These are phyloP conservation scores for Martes martes DNA, from an alignment of 2,113 vertebrate species.

Conservation along the genomic window DNA sequence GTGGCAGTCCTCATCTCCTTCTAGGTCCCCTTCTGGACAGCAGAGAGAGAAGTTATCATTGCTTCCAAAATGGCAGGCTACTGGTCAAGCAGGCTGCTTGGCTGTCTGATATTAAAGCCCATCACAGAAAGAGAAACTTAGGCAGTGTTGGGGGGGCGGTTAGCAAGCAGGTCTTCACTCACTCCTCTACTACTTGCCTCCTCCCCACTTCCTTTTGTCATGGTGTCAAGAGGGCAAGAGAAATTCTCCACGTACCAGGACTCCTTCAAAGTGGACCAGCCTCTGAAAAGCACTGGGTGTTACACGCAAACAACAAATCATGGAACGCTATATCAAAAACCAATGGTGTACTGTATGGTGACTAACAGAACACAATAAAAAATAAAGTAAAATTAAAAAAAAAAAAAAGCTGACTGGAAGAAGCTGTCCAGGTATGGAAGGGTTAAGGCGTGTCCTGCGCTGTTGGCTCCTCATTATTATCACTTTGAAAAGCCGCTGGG, in stretches of 20 bases:
- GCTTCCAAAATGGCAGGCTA: neutral
- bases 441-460: constrained; percentile 75
- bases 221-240: neutral
- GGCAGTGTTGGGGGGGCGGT: neutral
- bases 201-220: neutral
- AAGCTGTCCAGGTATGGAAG: constrained; percentile 56
- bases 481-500: constrained; percentile 76
- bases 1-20: neutral
- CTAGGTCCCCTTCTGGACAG: neutral
- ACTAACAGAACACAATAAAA: too few relatives aligned
- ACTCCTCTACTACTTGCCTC: too few relatives aligned
- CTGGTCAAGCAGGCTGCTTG: neutral
- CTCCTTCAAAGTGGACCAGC: neutral
- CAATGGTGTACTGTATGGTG: too few relatives aligned
- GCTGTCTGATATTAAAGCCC: neutral
- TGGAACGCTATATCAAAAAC: too few relatives aligned
- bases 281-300: neutral
- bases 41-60: neutral
- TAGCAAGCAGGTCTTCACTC: neutral
- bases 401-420: neutral
- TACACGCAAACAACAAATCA: too few relatives aligned
- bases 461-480: constrained; percentile 29
- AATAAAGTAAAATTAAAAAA: too few relatives aligned
- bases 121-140: neutral
- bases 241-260: neutral